phyloP scores from a whole-genome alignment of 2,888 invertebrate species.

The Unio pictorum region DNA sequence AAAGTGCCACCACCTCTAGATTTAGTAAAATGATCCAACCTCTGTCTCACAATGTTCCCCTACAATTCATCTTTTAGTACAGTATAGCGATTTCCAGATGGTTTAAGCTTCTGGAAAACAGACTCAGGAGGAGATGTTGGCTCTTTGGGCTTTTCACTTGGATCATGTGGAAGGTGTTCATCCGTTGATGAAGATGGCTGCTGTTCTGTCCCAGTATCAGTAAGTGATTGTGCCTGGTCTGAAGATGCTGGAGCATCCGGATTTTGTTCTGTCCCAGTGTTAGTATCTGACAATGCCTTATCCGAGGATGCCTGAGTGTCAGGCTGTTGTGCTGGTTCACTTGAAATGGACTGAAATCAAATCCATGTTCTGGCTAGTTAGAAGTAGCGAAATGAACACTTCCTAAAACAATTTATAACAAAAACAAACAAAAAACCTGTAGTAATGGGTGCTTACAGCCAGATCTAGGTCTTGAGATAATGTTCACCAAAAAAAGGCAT shows the following conservation, averaged over 20 bases:
- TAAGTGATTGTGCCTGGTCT: not conserved
- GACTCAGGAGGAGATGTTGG: constrained; percentile 92
- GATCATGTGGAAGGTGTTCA: constrained; percentile 39
- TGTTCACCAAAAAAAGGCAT: no score
- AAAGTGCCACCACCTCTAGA: no score
- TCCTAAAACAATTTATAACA: not conserved
- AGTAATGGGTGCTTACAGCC: no score
- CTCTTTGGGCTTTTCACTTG: constrained; percentile 13
- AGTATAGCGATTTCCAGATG: constrained; percentile 96
- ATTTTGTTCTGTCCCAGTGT: not conserved
- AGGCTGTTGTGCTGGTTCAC: no score
- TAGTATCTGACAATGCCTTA: no score
- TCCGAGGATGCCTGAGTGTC: no score
- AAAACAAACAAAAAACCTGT: no score
- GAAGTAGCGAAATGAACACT: not conserved
- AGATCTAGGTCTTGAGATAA: no score
- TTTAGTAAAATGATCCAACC: no score
- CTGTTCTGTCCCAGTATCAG: not conserved
- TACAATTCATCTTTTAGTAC: constrained; percentile 93
- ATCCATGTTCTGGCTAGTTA: no score
- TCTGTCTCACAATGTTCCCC: not conserved
- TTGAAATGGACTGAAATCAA: no score
- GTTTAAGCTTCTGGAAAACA: constrained; percentile 95
- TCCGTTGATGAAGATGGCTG: not conserved
- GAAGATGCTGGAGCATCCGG: not conserved